Evolutionary conservation across 2,113 vertebrate species (phyloP).

Genomic region (Hypocryptadius cinnamomeus): DNA sequence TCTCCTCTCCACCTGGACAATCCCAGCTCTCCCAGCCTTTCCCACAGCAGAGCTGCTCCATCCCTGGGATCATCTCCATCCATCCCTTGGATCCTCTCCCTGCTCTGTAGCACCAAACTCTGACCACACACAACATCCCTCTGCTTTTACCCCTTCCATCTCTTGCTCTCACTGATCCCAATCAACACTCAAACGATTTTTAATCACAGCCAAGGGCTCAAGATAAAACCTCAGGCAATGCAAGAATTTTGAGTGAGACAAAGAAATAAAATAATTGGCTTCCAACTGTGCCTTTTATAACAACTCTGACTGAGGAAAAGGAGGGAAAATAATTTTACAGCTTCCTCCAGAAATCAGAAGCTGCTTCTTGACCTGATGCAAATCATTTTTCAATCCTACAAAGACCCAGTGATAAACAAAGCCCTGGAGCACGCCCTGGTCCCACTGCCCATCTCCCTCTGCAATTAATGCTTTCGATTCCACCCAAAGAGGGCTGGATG

Average conservation of each 20-base stretch:
- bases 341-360: background rate
- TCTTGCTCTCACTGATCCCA: background rate
- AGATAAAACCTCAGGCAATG: background rate
- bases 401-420: background rate
- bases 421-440: background rate
- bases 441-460: background rate
- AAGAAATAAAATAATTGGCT: rapidly evolving
- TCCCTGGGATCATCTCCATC: no score
- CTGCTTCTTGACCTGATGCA: background rate
- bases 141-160: background rate
- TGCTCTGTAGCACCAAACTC: background rate
- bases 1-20: background rate
- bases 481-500: background rate
- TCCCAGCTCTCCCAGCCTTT: background rate
- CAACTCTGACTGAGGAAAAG: background rate
- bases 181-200: background rate
- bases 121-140: rapidly evolving
- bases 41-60: background rate
- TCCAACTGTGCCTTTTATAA: background rate
- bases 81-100: background rate
- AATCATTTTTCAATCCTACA: background rate
- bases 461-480: background rate
- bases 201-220: background rate
- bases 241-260: background rate
- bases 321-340: background rate